These are phyloP conservation scores for Solen grandis DNA, from an alignment of 1,140 invertebrate species.

Conservation along the genomic window DNA sequence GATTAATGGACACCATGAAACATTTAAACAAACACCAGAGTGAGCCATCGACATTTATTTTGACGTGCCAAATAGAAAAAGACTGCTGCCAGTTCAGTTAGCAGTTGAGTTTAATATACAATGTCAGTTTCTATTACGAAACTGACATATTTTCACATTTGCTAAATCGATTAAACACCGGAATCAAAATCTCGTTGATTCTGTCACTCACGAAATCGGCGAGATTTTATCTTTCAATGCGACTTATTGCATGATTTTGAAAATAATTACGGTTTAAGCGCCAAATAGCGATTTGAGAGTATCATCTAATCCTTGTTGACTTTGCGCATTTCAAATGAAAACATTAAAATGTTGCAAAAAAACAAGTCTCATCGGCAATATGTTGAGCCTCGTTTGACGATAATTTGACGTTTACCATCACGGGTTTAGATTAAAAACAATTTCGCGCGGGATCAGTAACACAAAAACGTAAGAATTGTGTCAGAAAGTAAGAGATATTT, in stretches of 20 bases:
- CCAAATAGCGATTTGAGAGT: neutral
- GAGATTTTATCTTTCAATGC: conserved; percentile 43
- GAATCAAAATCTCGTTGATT: conserved; percentile 51
- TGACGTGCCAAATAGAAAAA: too few relatives aligned
- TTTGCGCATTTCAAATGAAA: conserved; percentile 39
- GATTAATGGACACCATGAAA: too few relatives aligned
- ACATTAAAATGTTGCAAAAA: conserved; percentile 44
- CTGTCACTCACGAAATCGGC: conserved; percentile 36
- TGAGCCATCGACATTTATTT: too few relatives aligned
- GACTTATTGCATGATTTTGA: conserved; percentile 51
- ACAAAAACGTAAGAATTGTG: conserved; percentile 20
- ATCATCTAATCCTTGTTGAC: conserved; percentile 32
- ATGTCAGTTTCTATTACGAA: neutral
- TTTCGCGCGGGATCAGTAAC: conserved; percentile 49
- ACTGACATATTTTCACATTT: conserved; percentile 37
- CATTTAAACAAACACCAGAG: too few relatives aligned
- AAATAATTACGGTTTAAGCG: conserved; percentile 41
- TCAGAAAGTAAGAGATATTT: conserved; percentile 43
- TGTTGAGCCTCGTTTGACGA: conserved; percentile 53
- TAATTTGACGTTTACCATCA: conserved; percentile 51
- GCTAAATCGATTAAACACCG: conserved; percentile 44
- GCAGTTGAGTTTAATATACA: too few relatives aligned
- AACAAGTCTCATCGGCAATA: conserved; percentile 26
- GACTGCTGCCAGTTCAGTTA: too few relatives aligned
- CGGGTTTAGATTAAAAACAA: conserved; percentile 48